A percentile compares a stretch with the other conserved stretches of the same genome.
Evolutionary conservation across 2,888 invertebrate genomes (phyloP).

Genomic region (Heteromyza rotundicornis): DNA sequence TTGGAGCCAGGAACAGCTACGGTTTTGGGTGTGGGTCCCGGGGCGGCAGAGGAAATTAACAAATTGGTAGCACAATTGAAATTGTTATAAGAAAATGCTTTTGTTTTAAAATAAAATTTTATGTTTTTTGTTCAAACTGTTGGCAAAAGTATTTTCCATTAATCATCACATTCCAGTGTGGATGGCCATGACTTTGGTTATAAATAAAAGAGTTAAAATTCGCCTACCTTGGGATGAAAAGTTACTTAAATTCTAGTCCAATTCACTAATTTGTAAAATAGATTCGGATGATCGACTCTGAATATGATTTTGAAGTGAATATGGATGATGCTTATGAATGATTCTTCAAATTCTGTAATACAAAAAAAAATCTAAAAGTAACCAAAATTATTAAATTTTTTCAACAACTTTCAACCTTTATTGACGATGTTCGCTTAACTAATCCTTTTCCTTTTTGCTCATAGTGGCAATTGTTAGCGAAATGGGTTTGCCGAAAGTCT

Average conservation of each 20-base stretch:
- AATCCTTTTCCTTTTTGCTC: conserved; percentile 24
- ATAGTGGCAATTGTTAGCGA: conserved; percentile 58
- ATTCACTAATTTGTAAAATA: too few species aligned
- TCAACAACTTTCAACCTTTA: not conserved
- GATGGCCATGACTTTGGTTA: too few species aligned
- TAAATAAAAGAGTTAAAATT: too few species aligned
- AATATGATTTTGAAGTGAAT: too few species aligned
- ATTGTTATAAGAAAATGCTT: conserved; percentile 63
- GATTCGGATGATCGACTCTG: too few species aligned
- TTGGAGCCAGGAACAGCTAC: conserved; percentile 72
- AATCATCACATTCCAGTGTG: not conserved
- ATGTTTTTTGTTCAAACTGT: not conserved
- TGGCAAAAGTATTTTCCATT: not conserved
- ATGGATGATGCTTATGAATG: too few species aligned
- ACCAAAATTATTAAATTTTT: not conserved
- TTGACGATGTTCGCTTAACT: not conserved
- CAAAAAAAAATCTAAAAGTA: not conserved
- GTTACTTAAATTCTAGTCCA: too few species aligned
- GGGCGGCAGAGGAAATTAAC: conserved; percentile 66
- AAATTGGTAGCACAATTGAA: conserved; percentile 70
- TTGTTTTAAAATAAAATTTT: conserved; percentile 6
- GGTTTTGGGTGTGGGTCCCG: conserved; percentile 79
- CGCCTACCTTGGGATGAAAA: too few species aligned
- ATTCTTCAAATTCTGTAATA: not conserved
- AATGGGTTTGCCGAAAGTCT: conserved; percentile 69